A percentile compares a stretch with the other conserved stretches of the same genome.
Conservation (phyloP, 1,140 invertebrate genomes). For the Drosophila sechellia region DNA sequence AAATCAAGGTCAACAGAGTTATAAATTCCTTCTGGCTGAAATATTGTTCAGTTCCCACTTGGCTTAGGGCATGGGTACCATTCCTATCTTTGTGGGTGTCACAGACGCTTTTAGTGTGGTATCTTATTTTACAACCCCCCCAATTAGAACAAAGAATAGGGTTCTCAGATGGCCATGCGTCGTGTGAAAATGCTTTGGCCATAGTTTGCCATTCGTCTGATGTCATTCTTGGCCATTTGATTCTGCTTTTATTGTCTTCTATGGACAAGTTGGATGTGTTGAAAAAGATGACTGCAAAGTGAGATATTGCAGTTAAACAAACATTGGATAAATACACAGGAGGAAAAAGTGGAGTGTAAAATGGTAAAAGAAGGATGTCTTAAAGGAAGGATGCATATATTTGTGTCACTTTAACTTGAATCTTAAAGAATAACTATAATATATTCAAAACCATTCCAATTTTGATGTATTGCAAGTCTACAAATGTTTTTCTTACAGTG, state of each 20-base stretch:
- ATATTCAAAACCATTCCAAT: no score
- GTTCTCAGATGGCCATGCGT: constrained; percentile 35
- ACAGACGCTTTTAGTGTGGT: constrained; percentile 29
- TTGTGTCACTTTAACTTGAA: no score
- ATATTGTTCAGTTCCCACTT: constrained; percentile 19
- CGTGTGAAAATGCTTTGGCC: constrained; percentile 47
- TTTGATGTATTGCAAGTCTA: no score
- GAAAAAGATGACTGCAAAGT: constrained; percentile 5
- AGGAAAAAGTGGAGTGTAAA: neutral
- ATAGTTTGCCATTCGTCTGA: constrained; percentile 33
- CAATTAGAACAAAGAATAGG: constrained; percentile 36
- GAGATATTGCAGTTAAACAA: constrained; percentile 10
- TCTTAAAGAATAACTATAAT: no score
- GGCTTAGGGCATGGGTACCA: neutral
- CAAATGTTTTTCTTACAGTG: neutral
- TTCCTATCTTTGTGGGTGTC: constrained; percentile 10
- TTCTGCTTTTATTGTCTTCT: constrained; percentile 58
- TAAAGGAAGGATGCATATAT: no score
- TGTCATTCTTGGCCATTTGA: constrained; percentile 55
- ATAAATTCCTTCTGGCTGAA: constrained; percentile 20
- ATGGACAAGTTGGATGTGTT: constrained; percentile 12
- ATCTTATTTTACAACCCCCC: constrained; percentile 24
- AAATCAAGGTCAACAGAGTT: constrained; percentile 27
- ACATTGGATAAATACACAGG: neutral
- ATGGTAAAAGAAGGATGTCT: neutral